Conservation (phyloP, 35 echinoderm and acorn worm species). For the Apostichopus japonicus region DNA sequence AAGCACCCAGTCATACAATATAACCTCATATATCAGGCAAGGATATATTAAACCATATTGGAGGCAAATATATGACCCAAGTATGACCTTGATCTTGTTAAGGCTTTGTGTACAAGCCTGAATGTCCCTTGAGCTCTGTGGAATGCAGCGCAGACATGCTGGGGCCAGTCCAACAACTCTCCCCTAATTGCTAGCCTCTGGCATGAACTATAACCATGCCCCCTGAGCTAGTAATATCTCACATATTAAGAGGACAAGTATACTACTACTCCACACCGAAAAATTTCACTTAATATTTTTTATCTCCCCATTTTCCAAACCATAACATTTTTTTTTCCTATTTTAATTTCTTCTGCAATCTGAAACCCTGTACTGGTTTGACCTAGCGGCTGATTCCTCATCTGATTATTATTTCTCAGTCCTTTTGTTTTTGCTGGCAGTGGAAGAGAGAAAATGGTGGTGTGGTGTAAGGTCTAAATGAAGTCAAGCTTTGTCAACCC, state of each 20-base stretch:
- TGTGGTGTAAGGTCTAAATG: too few relatives aligned
- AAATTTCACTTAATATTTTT: neutral
- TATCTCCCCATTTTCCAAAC: conserved; percentile 7
- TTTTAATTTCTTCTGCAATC: conserved; percentile 21
- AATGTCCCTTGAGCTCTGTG: conserved; percentile 50
- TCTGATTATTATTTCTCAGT: too few relatives aligned
- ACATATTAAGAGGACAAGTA: neutral
- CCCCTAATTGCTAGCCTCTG: conserved; percentile 61
- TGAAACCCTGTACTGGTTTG: neutral
- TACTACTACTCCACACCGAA: neutral
- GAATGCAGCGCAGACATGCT: conserved; percentile 53
- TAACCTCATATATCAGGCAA: neutral
- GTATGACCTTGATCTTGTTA: conserved; percentile 60
- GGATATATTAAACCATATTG: neutral
- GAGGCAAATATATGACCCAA: conserved; percentile 8
- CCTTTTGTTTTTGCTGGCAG: too few relatives aligned
- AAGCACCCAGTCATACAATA: neutral
- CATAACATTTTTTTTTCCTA: neutral
- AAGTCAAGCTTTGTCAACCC: too few relatives aligned
- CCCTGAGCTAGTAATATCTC: conserved; percentile 1
- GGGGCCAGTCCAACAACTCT: conserved; percentile 46
- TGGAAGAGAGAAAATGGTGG: too few relatives aligned
- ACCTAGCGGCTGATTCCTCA: neutral
- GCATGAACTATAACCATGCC: conserved; percentile 21
- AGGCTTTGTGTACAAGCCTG: conserved; percentile 55